A percentile compares a stretch with the other conserved stretches of the same genome.
Conservation (phyloP, 2,888 invertebrate genomes). For the Acrobasis consociella region DNA sequence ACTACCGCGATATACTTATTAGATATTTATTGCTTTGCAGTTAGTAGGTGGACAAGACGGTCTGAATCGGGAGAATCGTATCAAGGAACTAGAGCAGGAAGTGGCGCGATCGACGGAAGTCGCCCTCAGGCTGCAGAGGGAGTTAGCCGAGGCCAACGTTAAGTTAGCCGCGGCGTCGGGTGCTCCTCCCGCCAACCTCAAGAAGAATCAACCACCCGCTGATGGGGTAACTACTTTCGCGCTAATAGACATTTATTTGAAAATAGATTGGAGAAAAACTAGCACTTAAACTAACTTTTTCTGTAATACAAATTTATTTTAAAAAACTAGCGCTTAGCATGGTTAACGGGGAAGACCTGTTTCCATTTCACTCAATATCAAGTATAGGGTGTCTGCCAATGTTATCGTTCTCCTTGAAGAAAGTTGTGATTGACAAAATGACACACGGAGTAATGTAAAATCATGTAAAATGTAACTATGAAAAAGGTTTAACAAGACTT, state of each 20-base stretch:
- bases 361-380: too few relatives aligned
- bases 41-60: constrained; percentile 83
- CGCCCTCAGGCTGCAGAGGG: constrained; percentile 86
- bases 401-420: too few relatives aligned
- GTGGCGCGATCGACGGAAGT: constrained; percentile 91
- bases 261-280: neutral
- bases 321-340: too few relatives aligned
- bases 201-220: constrained; percentile 81
- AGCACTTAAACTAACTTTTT: too few relatives aligned
- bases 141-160: constrained; percentile 85
- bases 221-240: constrained; percentile 79
- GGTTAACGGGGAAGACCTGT: too few relatives aligned
- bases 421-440: too few relatives aligned
- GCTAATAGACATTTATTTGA: too few relatives aligned
- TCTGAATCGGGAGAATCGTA: constrained; percentile 85
- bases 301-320: too few relatives aligned
- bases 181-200: constrained; percentile 71
- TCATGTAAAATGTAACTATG: too few relatives aligned
- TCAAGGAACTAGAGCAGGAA: constrained; percentile 93
- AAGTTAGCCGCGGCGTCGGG: constrained; percentile 76
- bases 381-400: too few relatives aligned
- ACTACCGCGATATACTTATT: neutral
- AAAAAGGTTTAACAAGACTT: too few relatives aligned
- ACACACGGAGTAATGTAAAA: too few relatives aligned
- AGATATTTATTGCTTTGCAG: constrained; percentile 48